Conservation (phyloP, 2,888 invertebrate species). For the Bombyx huttoni region DNA sequence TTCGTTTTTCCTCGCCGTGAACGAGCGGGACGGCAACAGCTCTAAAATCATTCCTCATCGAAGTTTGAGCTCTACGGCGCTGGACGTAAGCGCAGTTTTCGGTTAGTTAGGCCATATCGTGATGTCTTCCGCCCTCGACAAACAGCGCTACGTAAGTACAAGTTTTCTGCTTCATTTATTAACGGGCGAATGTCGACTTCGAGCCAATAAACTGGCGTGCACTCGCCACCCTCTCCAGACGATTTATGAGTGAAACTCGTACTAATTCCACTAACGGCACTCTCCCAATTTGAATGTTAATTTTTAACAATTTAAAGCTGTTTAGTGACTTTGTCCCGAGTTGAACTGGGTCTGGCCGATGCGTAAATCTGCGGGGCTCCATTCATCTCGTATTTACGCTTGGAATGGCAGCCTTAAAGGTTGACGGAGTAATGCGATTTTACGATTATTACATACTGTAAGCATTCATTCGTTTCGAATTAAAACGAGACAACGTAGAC, state of each 20-base stretch:
- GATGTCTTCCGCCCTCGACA: conserved; percentile 47
- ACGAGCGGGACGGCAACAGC: conserved; percentile 24
- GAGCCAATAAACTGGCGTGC: conserved; percentile 55
- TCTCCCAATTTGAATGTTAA: conserved; percentile 67
- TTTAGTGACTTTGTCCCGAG: conserved; percentile 56
- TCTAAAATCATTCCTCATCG: conserved; percentile 33
- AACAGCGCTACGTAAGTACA: conserved; percentile 54
- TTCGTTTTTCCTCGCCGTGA: conserved; percentile 24
- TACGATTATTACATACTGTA: conserved; percentile 29
- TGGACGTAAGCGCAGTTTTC: conserved; percentile 34
- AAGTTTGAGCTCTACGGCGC: conserved; percentile 43
- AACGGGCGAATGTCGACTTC: conserved; percentile 57
- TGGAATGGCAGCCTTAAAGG: conserved; percentile 26
- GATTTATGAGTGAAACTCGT: conserved; percentile 62
- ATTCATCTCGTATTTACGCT: conserved; percentile 38
- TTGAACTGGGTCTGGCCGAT: conserved; percentile 38
- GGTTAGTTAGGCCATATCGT: conserved; percentile 22
- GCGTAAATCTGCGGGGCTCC: conserved; percentile 24
- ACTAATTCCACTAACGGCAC: conserved; percentile 67
- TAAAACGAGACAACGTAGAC: conserved; percentile 13
- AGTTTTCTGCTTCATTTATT: conserved; percentile 71
- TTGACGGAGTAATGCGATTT: conserved; percentile 31
- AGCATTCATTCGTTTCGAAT: conserved; percentile 21
- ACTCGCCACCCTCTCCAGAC: conserved; percentile 58
- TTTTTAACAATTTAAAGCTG: conserved; percentile 66